A percentile compares a stretch with the other conserved stretches of the same genome.
Conservation (phyloP, 2,888 invertebrate genomes). For the Xestia c-nigrum region DNA sequence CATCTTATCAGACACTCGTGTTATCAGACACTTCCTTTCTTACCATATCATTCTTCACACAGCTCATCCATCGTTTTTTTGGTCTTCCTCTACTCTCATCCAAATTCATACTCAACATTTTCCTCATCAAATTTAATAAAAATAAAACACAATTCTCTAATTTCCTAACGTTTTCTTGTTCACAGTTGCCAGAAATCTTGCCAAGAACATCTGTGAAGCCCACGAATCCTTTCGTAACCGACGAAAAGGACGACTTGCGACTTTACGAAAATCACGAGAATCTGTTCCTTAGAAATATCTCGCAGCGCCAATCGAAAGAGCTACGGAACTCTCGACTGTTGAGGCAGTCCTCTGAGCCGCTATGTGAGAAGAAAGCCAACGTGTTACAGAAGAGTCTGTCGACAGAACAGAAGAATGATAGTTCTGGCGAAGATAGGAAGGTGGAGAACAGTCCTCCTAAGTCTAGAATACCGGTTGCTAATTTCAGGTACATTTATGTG, state of each 20-base stretch:
- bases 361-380: constrained; percentile 78
- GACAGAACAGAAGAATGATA: constrained; percentile 81
- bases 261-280: constrained; percentile 88
- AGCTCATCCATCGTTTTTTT: too few relatives aligned
- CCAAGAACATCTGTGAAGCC: constrained; percentile 78
- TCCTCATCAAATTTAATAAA: too few relatives aligned
- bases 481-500: constrained; percentile 77
- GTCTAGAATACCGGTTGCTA: constrained; percentile 87
- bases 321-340: constrained; percentile 80
- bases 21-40: too few relatives aligned
- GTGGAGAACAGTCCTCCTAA: constrained; percentile 79
- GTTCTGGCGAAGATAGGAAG: constrained; percentile 70
- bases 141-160: background rate
- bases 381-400: constrained; percentile 84
- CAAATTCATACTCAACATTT: too few relatives aligned
- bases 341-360: constrained; percentile 85
- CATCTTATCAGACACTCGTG: too few relatives aligned
- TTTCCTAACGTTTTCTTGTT: accelerated
- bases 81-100: too few relatives aligned
- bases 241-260: constrained; percentile 76
- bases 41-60: too few relatives aligned
- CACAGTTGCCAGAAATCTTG: constrained; percentile 85
- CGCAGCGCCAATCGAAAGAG: constrained; percentile 85
- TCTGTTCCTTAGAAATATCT: constrained; percentile 83
- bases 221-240: constrained; percentile 82